Base-by-base conservation (phyloP, 2,797 vertebrate genomes). In the Heterohyrax brucei region DNA sequence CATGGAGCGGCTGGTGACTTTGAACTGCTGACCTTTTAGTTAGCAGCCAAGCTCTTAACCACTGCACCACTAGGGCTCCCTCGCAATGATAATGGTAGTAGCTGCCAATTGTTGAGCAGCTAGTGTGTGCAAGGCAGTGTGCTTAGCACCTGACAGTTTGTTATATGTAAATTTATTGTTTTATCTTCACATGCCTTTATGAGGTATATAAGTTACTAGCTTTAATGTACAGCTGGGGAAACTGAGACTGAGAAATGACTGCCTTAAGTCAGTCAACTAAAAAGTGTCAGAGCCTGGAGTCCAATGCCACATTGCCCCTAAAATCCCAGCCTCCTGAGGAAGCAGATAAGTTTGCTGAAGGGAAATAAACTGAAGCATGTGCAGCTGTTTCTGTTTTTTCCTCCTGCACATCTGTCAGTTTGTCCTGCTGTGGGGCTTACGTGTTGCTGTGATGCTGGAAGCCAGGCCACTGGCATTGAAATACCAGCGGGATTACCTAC, bases 81-180 rank as follows among this genome's bases (percentile, higher is more conserved):
- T 39, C 39, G 39, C 39, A 39, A 26, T 66, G 61, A 92, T 53
- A 75, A 30, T 75, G n/a, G 30, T 39, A 64, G 22, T 75, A 66
- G 70, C 28, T 82, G 59, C 44, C 53, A 44, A 66, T 93, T 89
- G 46, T 84, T 90, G 78, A 96, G 83, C 22, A 84, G 30, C 76
- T 70, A 86, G 82, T 68, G 7, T 61, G 75, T 93, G 46, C 78
- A 6, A 50, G 76, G 46, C 48, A 30, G 26, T 78, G 76, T 78
- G 48, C 46, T 53, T 78, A 78, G 28, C 46, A 8, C 7, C 16
- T 78, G 16, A 30, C 48, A 78, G 39, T 78, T 16, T 77, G 46
- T 50, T 77, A 50, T 48, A 22, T 30, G 19, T 78, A 39, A 39
- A 39, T 39, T 39, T 39, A 75, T 46, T 10, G 2, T 73, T 77